These are phyloP conservation scores for Pocota personata DNA, from an alignment of 2,888 invertebrate genomes.

Conservation along the genomic window DNA sequence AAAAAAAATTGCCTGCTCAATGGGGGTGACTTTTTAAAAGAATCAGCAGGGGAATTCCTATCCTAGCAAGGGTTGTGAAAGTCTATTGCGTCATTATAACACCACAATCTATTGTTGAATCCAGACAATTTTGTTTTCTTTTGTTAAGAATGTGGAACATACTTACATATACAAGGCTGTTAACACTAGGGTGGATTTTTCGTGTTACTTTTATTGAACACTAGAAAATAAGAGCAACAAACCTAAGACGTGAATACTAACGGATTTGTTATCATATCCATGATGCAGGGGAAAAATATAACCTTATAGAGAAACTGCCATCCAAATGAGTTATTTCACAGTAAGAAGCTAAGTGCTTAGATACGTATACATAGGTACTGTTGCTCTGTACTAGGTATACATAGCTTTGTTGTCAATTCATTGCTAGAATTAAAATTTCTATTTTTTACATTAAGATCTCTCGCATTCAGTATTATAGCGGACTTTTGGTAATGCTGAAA, in stretches of 20 bases:
- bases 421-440: too few relatives aligned
- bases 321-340: too few relatives aligned
- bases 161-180: background rate
- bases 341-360: too few relatives aligned
- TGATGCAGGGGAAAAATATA: too few relatives aligned
- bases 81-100: conserved; percentile 22
- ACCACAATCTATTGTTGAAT: conserved; percentile 19
- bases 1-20: background rate
- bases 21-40: conserved; percentile 10
- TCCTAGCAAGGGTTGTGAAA: conserved; percentile 10
- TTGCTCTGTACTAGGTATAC: too few relatives aligned
- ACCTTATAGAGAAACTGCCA: too few relatives aligned
- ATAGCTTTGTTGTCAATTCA: too few relatives aligned
- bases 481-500: too few relatives aligned
- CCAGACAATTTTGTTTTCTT: background rate
- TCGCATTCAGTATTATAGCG: too few relatives aligned
- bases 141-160: background rate
- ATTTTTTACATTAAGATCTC: too few relatives aligned
- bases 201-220: background rate
- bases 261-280: background rate
- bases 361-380: too few relatives aligned
- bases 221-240: background rate
- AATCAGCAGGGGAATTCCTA: conserved; percentile 28
- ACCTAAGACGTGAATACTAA: background rate
- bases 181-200: background rate